Conservation (phyloP, 2,888 invertebrate genomes). For the Chrysolina americana region DNA sequence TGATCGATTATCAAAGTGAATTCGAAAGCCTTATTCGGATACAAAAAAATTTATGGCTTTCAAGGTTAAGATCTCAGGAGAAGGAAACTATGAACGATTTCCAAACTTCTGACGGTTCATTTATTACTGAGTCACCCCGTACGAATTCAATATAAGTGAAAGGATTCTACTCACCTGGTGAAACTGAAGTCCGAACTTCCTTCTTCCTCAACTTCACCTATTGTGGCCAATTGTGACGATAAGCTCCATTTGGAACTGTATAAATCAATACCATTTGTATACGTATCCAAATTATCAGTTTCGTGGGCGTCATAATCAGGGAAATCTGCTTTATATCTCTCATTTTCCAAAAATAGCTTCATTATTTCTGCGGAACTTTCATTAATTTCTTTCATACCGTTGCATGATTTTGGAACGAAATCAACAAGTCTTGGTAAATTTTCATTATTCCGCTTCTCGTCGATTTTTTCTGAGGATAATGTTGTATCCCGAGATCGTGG, state of each 20-base stretch:
- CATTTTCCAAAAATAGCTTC: conserved; percentile 64
- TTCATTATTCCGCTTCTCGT: conserved; percentile 54
- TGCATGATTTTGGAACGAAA: conserved; percentile 77
- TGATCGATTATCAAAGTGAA: too few species aligned
- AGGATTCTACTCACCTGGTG: conserved; percentile 47
- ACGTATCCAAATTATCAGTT: conserved; percentile 54
- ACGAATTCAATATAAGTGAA: not conserved
- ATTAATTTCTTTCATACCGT: conserved; percentile 55
- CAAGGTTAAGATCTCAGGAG: not conserved
- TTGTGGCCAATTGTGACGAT: conserved; percentile 78
- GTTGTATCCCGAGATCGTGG: conserved; percentile 61
- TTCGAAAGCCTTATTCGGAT: too few species aligned
- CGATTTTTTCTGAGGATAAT: conserved; percentile 43
- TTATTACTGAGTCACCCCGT: not conserved
- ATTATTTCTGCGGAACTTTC: conserved; percentile 69
- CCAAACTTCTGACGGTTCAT: not conserved
- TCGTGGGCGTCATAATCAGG: conserved; percentile 50
- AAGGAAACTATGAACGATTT: not conserved
- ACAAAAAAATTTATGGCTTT: too few species aligned
- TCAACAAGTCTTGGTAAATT: conserved; percentile 79
- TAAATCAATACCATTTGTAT: conserved; percentile 61
- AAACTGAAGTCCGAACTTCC: conserved; percentile 43
- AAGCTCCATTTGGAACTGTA: conserved; percentile 72
- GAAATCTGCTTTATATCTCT: conserved; percentile 58
- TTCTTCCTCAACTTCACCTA: conserved; percentile 80